Evolutionary conservation across 2,113 vertebrate genomes (phyloP), one percentile per base, ranked within the genome.

Genomic region (Percina caprodes): DNA sequence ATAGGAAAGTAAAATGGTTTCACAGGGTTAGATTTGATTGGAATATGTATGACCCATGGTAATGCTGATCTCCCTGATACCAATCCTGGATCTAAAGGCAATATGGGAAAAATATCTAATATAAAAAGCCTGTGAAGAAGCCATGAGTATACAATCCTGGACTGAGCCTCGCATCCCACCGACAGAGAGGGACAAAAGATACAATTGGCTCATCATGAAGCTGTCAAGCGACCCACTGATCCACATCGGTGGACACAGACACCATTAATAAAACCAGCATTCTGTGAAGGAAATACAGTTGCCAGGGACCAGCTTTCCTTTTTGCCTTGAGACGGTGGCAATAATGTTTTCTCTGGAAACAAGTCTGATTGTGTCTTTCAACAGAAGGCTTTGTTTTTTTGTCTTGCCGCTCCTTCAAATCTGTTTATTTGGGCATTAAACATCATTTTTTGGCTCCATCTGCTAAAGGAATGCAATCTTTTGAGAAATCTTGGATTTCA

Each of bases 371-470:
- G 24, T 45, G 14, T 76, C 30, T 79, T 46, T 63, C 21, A 77
- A 39, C 68, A 58, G 74, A 67, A 73, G 56, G 69, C 24, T 49
- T 21, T 55, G 52, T 71, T 82, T 79, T 55, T 67, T 74, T 78
- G 45, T 81, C 52, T 85, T 21, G 13, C 51, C 66, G 51, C 45
- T 85, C 46, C 63, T 77, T 56, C 65, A 73, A 26, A 86, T 69
- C 46, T 63, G 56, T 80, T 81, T 76, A 75, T 59, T 39, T 54
- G 39, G 60, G 24, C 63, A 80, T 39, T 68, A 71, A 80, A 67
- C 74, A 75, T 60, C 21, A 21, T 56, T 35, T 35, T 60, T 78
- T 10, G 1, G 24, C 76, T 67, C 62, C 52, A 66, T 70, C 49
- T 80, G 75, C 62, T 51, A 67, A 26, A 74, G 42, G 21, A 70